Evolutionary conservation across 1,140 invertebrate species (phyloP).

Genomic region (Carcinoscorpius rotundicauda): DNA sequence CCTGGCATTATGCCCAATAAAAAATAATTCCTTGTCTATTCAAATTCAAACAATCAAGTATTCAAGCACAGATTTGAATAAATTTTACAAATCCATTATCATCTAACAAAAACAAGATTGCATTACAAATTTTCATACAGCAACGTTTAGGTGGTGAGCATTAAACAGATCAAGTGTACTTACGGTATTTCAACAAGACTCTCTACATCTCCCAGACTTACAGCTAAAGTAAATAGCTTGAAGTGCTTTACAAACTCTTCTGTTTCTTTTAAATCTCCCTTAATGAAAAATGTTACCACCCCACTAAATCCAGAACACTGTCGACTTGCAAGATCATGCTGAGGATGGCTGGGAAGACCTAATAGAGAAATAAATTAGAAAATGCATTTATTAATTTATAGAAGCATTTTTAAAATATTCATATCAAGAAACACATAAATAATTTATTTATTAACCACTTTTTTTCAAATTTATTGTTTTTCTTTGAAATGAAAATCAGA

Average conservation of each 20-base stretch:
- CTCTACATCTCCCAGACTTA: slow-evolving; percentile 91
- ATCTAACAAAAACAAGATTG: no score
- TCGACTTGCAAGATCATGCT: slow-evolving; percentile 64
- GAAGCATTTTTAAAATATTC: no score
- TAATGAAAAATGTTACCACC: slow-evolving; percentile 79
- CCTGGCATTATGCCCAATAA: no score
- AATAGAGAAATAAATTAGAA: slow-evolving; percentile 18
- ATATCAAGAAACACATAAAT: no score
- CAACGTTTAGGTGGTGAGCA: background rate
- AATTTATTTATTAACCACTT: no score
- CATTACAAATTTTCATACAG: background rate
- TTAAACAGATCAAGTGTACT: slow-evolving; percentile 33
- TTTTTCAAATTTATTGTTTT: no score
- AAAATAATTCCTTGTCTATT: no score
- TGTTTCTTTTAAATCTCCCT: slow-evolving; percentile 62
- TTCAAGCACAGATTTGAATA: no score
- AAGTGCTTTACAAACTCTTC: slow-evolving; percentile 60
- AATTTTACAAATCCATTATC: no score
- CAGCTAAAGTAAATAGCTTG: slow-evolving; percentile 78
- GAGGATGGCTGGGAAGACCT: slow-evolving; percentile 82
- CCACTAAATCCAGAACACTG: slow-evolving; percentile 86
- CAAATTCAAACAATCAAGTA: no score
- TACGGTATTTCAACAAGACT: slow-evolving; percentile 66
- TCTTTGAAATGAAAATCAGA: no score
- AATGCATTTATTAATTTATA: no score